phyloP scores from a whole-genome alignment of 2,888 invertebrate genomes.

The Callyntrura guangdongensis region DNA sequence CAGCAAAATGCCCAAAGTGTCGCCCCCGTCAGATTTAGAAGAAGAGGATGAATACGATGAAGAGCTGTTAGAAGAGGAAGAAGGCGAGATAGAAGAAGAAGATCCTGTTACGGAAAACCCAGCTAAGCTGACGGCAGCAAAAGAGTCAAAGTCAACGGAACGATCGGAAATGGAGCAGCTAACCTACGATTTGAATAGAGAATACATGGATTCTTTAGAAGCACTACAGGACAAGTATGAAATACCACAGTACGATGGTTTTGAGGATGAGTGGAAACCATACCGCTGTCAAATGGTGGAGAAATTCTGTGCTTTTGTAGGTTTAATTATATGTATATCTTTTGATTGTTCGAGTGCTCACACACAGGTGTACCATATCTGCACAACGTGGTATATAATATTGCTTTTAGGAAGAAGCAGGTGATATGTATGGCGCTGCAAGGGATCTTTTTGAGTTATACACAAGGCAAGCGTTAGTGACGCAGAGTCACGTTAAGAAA shows the following conservation, averaged over 20 bases:
- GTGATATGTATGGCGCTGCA: conserved; percentile 47
- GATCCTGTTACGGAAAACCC: background rate
- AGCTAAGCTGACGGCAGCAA: background rate
- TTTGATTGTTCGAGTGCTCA: background rate
- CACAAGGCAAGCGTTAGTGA: background rate
- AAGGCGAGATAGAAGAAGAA: conserved; percentile 13
- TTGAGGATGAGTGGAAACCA: conserved; percentile 66
- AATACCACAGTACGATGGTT: conserved; percentile 16
- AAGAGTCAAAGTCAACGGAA: background rate
- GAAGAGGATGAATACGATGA: conserved; percentile 68
- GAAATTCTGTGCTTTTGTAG: conserved; percentile 48
- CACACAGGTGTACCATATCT: background rate
- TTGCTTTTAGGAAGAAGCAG: conserved; percentile 26
- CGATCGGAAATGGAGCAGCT: conserved; percentile 39
- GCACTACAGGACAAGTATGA: conserved; percentile 47
- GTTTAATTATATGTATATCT: conserved; percentile 16
- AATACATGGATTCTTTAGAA: conserved; percentile 26
- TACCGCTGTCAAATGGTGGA: conserved; percentile 43
- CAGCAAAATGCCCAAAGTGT: background rate
- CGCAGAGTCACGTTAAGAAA: background rate
- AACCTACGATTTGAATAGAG: background rate
- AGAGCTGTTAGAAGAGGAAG: conserved; percentile 43
- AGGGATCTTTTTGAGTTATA: conserved; percentile 48
- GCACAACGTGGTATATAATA: background rate
- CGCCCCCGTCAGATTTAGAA: conserved; percentile 22